Percentiles rank a stretch among this genome's conserved stretches.
These are phyloP conservation scores for Xestoiulus laeticollis DNA, from an alignment of 2,888 invertebrate genomes.

Conservation along the genomic window DNA sequence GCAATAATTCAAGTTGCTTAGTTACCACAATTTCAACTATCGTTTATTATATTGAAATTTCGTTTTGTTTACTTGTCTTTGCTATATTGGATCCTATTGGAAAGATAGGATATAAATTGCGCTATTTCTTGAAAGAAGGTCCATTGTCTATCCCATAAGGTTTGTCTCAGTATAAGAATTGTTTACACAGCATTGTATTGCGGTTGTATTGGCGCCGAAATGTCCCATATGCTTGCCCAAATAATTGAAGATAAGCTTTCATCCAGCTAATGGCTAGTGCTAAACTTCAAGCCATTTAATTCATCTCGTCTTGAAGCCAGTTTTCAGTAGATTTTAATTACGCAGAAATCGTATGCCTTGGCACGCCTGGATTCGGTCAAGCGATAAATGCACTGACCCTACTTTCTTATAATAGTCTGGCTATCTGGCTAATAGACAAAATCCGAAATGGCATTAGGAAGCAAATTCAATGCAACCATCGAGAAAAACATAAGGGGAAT, in stretches of 20 bases:
- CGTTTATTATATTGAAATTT: too few species aligned
- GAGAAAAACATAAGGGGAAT: not conserved
- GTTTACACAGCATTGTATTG: not conserved
- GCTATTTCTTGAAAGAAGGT: not conserved
- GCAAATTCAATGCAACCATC: not conserved
- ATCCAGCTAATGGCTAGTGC: slow-evolving; percentile 11
- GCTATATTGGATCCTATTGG: too few species aligned
- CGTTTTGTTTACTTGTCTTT: too few species aligned
- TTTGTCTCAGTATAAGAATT: not conserved
- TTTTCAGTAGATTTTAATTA: slow-evolving; percentile 1
- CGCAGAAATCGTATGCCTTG: not conserved
- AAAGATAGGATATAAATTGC: not conserved
- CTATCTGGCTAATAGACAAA: not conserved
- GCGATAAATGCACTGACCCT: slow-evolving; percentile 9
- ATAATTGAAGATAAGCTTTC: slow-evolving; percentile 29
- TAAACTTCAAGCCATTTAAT: slow-evolving; percentile 39
- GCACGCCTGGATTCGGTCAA: not conserved
- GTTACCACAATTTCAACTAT: too few species aligned
- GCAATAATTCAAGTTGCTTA: too few species aligned
- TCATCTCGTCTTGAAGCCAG: not conserved
- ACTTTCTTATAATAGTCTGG: not conserved
- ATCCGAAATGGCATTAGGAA: not conserved
- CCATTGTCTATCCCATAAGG: not conserved
- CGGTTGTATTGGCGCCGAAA: not conserved
- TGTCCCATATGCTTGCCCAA: slow-evolving; percentile 27